Percentiles rank a stretch among this genome's conserved stretches.
These are phyloP conservation scores for Trematocara nigrifrons DNA, from an alignment of 2,113 vertebrate genomes.

Conservation along the genomic window DNA sequence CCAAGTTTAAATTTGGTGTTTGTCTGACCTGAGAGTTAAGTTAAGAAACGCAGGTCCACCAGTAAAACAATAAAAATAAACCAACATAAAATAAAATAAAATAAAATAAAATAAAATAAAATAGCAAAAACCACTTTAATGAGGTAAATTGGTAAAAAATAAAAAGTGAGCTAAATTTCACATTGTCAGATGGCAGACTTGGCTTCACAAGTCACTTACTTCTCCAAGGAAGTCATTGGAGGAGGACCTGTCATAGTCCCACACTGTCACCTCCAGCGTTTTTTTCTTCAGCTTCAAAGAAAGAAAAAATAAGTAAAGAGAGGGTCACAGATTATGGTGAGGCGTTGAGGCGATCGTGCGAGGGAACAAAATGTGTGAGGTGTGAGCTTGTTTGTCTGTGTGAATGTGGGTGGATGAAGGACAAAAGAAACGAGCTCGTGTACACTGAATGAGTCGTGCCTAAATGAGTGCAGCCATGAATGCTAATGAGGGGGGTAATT, in stretches of 20 bases:
- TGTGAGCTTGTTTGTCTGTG: not conserved
- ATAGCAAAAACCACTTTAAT: not conserved
- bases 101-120: not conserved
- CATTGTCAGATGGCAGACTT: not conserved
- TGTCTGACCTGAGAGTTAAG: not conserved
- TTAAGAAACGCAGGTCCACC: not conserved
- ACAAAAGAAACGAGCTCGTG: not conserved
- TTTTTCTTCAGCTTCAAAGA: conserved; percentile 92
- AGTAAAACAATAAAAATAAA: not conserved
- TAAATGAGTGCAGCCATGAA: not conserved
- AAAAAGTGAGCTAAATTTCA: not conserved
- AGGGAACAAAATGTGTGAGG: not conserved
- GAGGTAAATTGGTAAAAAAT: not conserved
- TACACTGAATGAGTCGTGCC: not conserved
- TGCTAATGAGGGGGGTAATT: not conserved
- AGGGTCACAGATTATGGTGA: not conserved
- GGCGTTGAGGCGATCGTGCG: not conserved
- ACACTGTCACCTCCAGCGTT: conserved; percentile 96
- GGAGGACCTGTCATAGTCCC: conserved; percentile 98
- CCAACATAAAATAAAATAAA: no score
- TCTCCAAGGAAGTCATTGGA: conserved; percentile 98
- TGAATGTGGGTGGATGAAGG: not conserved
- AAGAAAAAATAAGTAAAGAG: not conserved
- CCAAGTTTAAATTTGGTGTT: not conserved
- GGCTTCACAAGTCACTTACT: conserved; percentile 73